A percentile compares a stretch with the other conserved stretches of the same genome.
These are phyloP conservation scores for Hypomecis atomaria DNA, from an alignment of 2,888 invertebrate genomes.

Conservation along the genomic window DNA sequence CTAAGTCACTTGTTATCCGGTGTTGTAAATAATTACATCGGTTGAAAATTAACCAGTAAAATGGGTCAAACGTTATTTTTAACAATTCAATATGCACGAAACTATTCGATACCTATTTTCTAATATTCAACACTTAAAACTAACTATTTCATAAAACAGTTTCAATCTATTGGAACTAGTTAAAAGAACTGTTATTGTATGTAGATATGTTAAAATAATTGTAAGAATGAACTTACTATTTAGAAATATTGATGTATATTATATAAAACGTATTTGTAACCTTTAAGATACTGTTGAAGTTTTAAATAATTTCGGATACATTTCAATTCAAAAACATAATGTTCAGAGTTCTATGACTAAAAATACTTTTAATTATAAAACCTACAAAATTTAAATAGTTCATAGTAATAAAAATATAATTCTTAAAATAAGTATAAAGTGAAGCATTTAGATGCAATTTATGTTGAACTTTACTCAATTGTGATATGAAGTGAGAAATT, in stretches of 20 bases:
- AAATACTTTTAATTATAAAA: background rate
- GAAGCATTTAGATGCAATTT: conserved; percentile 1
- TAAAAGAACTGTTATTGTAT: conserved; percentile 53
- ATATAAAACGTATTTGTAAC: conserved; percentile 8
- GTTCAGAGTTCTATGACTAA: background rate
- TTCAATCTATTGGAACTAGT: conserved; percentile 38
- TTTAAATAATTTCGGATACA: background rate
- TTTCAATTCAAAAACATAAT: background rate
- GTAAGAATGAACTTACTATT: conserved; percentile 41
- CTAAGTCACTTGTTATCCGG: conserved; percentile 55
- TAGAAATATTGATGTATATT: conserved; percentile 19
- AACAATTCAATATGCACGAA: conserved; percentile 16
- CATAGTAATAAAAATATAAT: background rate
- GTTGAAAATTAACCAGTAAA: conserved; percentile 14
- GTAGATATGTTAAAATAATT: conserved; percentile 74
- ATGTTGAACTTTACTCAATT: conserved; percentile 18
- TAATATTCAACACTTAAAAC: conserved; percentile 9
- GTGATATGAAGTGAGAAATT: conserved; percentile 35
- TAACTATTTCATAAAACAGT: conserved; percentile 19
- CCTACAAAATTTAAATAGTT: background rate
- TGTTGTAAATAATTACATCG: conserved; percentile 42
- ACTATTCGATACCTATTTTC: conserved; percentile 2
- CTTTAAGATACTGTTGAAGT: conserved; percentile 13
- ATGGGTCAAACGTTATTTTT: conserved; percentile 21
- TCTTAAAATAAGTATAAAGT: background rate